phyloP scores from a whole-genome alignment of 30 jellyfish, hydroid and myxozoan species.

The Hydractinia symbiolongicarpus region DNA sequence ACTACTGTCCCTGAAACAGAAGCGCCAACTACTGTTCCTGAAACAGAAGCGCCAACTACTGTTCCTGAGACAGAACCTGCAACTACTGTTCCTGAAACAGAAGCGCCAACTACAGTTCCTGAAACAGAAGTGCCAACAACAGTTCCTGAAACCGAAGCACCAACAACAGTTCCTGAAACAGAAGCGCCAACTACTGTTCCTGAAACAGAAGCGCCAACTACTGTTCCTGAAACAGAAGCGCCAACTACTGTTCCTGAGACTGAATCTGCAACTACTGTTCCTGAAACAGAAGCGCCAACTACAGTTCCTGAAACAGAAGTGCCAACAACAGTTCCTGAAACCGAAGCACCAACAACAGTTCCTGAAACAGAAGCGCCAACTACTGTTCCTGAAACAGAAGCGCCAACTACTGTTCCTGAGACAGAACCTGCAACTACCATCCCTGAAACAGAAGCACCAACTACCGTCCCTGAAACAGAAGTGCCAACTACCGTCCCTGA shows the following conservation, averaged over 20 bases:
- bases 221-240: not conserved
- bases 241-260: not conserved
- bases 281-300: conserved; percentile 8
- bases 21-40: not conserved
- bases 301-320: not conserved
- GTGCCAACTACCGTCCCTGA: not conserved
- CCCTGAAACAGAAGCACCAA: conserved; percentile 7
- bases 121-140: conserved; percentile 6
- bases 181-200: not conserved
- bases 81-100: not conserved
- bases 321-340: not conserved
- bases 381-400: not conserved
- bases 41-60: not conserved
- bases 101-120: not conserved
- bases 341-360: not conserved
- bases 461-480: conserved; percentile 7
- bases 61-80: not conserved
- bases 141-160: not conserved
- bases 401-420: not conserved
- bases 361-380: conserved; percentile 13
- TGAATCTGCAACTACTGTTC: not conserved
- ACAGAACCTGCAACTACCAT: not conserved
- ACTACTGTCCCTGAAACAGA: not conserved
- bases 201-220: conserved; percentile 10
- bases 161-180: not conserved